Conservation (phyloP, 2,888 invertebrate genomes). For the Orchestes rusci region DNA sequence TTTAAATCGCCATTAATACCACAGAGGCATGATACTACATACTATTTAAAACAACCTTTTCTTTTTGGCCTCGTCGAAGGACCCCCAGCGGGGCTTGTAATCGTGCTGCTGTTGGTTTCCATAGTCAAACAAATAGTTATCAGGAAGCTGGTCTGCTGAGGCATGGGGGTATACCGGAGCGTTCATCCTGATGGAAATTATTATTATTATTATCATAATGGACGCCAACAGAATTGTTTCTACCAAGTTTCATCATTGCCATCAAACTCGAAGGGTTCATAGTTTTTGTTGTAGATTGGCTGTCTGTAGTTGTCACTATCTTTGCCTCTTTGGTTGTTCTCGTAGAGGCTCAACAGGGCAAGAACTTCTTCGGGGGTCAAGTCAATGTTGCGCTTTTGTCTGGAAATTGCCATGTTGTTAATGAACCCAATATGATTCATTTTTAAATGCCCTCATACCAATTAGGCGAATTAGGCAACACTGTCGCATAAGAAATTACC, state of each 20-base stretch:
- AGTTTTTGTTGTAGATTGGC: slow-evolving; percentile 45
- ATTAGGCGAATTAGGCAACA: too few relatives aligned
- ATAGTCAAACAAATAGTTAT: slow-evolving; percentile 34
- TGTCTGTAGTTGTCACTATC: slow-evolving; percentile 39
- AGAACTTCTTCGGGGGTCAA: slow-evolving; percentile 56
- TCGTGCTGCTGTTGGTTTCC: slow-evolving; percentile 23
- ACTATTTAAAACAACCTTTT: slow-evolving; percentile 44
- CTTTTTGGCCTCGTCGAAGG: slow-evolving; percentile 34
- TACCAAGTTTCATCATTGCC: slow-evolving; percentile 47
- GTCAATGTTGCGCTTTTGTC: slow-evolving; percentile 55
- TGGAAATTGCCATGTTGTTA: too few relatives aligned
- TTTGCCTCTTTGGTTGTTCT: slow-evolving; percentile 46
- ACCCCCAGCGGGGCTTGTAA: slow-evolving; percentile 33
- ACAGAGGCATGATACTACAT: background rate
- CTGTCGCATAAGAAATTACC: too few relatives aligned
- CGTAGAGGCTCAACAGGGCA: slow-evolving; percentile 54
- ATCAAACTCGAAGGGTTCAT: slow-evolving; percentile 49
- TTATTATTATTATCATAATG: background rate
- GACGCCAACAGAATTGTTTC: background rate
- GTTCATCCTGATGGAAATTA: slow-evolving; percentile 38
- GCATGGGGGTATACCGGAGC: slow-evolving; percentile 49
- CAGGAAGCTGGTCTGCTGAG: slow-evolving; percentile 36
- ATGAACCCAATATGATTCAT: slow-evolving; percentile 1
- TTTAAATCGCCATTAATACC: background rate
- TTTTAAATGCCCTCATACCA: too few relatives aligned